Percentiles rank a stretch among this genome's conserved stretches.
Conservation (phyloP, 2,113 vertebrate genomes). For the Ctenodactylus gundi region DNA sequence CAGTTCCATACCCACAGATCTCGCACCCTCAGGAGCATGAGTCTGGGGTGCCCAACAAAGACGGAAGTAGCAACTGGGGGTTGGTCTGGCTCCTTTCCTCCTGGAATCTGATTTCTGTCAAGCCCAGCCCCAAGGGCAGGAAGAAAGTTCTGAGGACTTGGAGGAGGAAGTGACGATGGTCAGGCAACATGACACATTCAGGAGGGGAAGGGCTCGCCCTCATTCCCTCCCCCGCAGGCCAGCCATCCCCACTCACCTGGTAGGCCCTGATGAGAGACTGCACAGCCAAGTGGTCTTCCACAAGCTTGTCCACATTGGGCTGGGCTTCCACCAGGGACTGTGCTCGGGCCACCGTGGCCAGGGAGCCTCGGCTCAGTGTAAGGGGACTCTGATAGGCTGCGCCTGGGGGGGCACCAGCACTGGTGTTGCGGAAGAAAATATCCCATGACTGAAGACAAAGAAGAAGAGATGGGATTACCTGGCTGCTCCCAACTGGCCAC, state of each 20-base stretch:
- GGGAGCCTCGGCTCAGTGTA: conserved; percentile 76
- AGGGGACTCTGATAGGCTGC: conserved; percentile 92
- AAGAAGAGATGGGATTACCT: conserved; percentile 40
- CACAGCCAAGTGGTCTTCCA: conserved; percentile 95
- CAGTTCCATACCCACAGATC: neutral
- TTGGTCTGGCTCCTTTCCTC: neutral
- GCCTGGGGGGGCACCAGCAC: conserved; percentile 91
- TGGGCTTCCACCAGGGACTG: conserved; percentile 85
- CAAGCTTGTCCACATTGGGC: conserved; percentile 91
- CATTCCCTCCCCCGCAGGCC: neutral
- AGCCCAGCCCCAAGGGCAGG: neutral
- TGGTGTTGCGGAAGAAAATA: conserved; percentile 94
- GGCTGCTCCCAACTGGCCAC: neutral
- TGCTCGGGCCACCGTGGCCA: conserved; percentile 79
- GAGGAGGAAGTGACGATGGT: neutral
- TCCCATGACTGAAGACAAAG: conserved; percentile 93
- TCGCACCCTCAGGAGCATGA: too few species aligned
- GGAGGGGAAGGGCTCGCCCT: neutral
- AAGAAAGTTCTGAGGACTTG: neutral
- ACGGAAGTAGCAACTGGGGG: too few species aligned
- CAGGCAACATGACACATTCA: neutral
- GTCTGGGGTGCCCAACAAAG: too few species aligned
- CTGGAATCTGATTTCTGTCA: neutral
- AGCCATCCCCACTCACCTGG: conserved; percentile 89
- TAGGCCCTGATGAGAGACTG: conserved; percentile 96